phyloP scores from a whole-genome alignment of 2,113 vertebrate species.

The Dasypus novemcinctus region DNA sequence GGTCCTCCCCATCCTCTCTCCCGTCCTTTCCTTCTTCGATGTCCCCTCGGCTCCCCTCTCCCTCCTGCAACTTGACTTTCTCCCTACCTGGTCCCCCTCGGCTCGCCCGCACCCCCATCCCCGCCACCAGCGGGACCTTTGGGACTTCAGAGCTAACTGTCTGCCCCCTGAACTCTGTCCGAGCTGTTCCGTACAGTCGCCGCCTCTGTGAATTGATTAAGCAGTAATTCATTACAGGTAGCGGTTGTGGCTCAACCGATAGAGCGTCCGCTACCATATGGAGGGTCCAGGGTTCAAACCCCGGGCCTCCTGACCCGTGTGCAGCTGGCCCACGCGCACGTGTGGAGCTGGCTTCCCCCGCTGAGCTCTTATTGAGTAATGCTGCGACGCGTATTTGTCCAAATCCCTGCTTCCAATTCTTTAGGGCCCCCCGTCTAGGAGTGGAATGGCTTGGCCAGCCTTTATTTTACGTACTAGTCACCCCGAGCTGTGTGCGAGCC shows the following conservation, averaged over 20 bases:
- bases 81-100: neutral
- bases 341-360: neutral
- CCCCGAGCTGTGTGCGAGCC: neutral
- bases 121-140: neutral
- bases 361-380: too few species aligned
- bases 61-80: neutral
- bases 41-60: neutral
- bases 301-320: too few species aligned
- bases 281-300: too few species aligned
- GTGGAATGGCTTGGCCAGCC: neutral
- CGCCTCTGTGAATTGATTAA: rapidly evolving
- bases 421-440: neutral
- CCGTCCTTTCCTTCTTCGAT: neutral
- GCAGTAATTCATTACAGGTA: too few species aligned
- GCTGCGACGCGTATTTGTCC: too few species aligned
- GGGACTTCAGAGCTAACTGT: neutral
- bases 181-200: neutral
- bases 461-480: neutral
- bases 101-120: neutral
- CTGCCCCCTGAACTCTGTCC: neutral
- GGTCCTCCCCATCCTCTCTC: neutral
- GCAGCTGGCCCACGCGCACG: too few species aligned
- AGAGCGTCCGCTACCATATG: too few species aligned
- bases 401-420: neutral
- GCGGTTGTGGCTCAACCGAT: too few species aligned